Evolutionary conservation across 1,140 invertebrate genomes (phyloP).

Genomic region (Teleopsis dalmanni): DNA sequence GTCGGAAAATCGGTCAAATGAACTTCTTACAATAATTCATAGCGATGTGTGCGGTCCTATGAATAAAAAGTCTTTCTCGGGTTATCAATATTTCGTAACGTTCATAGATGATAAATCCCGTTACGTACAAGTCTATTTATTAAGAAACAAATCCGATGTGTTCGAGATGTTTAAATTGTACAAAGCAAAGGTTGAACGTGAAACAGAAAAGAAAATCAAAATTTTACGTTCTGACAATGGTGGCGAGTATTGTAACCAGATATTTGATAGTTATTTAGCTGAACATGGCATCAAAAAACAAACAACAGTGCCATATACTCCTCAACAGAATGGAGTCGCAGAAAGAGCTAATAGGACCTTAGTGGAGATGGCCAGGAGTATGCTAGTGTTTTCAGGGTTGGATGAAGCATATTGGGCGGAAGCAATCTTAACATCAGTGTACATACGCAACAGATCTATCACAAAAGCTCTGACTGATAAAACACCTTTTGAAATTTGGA

Average conservation of each 20-base stretch:
- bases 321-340: conserved; percentile 34
- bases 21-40: conserved; percentile 35
- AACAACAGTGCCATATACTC: conserved; percentile 27
- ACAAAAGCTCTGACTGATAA: conserved; percentile 6
- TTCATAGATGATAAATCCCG: conserved; percentile 35
- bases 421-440: conserved; percentile 17
- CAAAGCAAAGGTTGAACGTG: conserved; percentile 26
- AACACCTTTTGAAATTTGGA: conserved; percentile 41
- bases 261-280: conserved; percentile 23
- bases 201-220: conserved; percentile 25
- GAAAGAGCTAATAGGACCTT: conserved; percentile 30
- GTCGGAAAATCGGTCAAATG: conserved; percentile 2
- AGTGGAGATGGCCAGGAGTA: conserved; percentile 25
- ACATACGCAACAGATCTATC: conserved; percentile 19
- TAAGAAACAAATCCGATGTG: conserved; percentile 30
- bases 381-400: conserved; percentile 39
- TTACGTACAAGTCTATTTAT: conserved; percentile 25
- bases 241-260: conserved; percentile 21
- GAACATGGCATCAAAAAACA: conserved; percentile 18
- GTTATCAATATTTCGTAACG: conserved; percentile 24
- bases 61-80: conserved; percentile 20
- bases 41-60: conserved; percentile 43
- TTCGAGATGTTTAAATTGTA: conserved; percentile 22
- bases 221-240: conserved; percentile 27
- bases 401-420: conserved; percentile 22